These are phyloP conservation scores for Scaptomyza caliginosa DNA, from an alignment of 2,888 invertebrate species.

Conservation along the genomic window DNA sequence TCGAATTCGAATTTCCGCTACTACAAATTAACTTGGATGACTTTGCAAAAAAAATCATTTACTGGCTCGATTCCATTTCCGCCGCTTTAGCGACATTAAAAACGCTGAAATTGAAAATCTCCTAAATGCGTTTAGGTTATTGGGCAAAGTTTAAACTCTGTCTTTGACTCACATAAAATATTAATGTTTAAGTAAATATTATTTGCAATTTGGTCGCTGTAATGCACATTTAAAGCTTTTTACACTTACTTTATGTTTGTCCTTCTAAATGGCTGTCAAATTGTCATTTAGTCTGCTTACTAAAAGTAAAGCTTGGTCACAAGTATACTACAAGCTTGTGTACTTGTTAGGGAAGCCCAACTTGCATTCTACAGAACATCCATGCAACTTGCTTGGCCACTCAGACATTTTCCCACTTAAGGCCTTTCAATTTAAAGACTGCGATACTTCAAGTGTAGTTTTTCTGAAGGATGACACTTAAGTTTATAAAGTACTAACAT, in stretches of 20 bases:
- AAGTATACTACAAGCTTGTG: background rate
- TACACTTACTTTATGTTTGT: constrained; percentile 21
- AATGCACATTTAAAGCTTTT: constrained; percentile 59
- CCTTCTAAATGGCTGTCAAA: constrained; percentile 29
- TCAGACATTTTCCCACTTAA: constrained; percentile 47
- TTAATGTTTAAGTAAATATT: constrained; percentile 67
- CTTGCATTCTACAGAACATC: constrained; percentile 18
- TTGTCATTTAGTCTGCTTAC: constrained; percentile 23
- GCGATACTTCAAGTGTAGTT: constrained; percentile 53
- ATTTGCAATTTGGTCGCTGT: constrained; percentile 67
- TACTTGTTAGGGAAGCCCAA: background rate
- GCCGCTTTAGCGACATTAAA: constrained; percentile 71
- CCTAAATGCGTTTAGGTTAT: constrained; percentile 5
- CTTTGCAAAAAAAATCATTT: constrained; percentile 63
- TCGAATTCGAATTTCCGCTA: constrained; percentile 60
- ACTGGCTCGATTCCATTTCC: constrained; percentile 69
- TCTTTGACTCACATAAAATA: constrained; percentile 34
- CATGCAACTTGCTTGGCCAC: constrained; percentile 32
- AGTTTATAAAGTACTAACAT: constrained; percentile 41
- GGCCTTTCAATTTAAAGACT: constrained; percentile 57
- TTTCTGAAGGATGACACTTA: constrained; percentile 52
- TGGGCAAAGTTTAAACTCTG: constrained; percentile 15
- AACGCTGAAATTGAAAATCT: constrained; percentile 69
- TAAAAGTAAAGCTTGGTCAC: constrained; percentile 6
- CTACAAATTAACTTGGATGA: constrained; percentile 72